These are phyloP conservation scores for Diarsia rubi DNA, from an alignment of 2,888 invertebrate species.

Conservation along the genomic window DNA sequence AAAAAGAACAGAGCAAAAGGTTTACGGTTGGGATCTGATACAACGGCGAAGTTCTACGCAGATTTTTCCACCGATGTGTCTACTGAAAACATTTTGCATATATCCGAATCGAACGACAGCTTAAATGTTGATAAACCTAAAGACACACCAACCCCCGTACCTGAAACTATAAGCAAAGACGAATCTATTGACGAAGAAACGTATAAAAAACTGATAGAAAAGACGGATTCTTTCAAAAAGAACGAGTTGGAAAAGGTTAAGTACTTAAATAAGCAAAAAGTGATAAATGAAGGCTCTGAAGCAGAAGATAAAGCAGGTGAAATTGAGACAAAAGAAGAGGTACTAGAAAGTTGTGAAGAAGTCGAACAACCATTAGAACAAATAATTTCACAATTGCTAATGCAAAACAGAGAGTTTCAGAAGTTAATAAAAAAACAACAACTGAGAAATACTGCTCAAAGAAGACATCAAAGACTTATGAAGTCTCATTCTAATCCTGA, in stretches of 20 bases:
- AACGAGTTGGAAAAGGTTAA: conserved; percentile 89
- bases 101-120: conserved; percentile 93
- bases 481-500: conserved; percentile 90
- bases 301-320: conserved; percentile 80
- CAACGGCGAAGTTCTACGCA: conserved; percentile 93
- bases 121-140: conserved; percentile 85
- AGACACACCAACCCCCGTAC: conserved; percentile 68
- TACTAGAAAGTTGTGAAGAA: conserved; percentile 80
- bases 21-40: conserved; percentile 85
- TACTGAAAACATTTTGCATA: conserved; percentile 91
- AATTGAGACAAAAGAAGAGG: conserved; percentile 70
- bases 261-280: conserved; percentile 88
- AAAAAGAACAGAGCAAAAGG: conserved; percentile 92
- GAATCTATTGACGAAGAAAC: conserved; percentile 88
- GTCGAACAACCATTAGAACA: conserved; percentile 92
- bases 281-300: conserved; percentile 86
- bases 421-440: conserved; percentile 94
- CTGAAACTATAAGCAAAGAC: conserved; percentile 83
- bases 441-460: conserved; percentile 89
- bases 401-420: conserved; percentile 96
- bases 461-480: conserved; percentile 89
- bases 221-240: conserved; percentile 90
- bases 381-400: conserved; percentile 95
- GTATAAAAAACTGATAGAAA: conserved; percentile 87
- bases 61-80: conserved; percentile 92